Evolutionary conservation across 2,113 vertebrate genomes (phyloP).

Genomic region (Corydoras sp.): DNA sequence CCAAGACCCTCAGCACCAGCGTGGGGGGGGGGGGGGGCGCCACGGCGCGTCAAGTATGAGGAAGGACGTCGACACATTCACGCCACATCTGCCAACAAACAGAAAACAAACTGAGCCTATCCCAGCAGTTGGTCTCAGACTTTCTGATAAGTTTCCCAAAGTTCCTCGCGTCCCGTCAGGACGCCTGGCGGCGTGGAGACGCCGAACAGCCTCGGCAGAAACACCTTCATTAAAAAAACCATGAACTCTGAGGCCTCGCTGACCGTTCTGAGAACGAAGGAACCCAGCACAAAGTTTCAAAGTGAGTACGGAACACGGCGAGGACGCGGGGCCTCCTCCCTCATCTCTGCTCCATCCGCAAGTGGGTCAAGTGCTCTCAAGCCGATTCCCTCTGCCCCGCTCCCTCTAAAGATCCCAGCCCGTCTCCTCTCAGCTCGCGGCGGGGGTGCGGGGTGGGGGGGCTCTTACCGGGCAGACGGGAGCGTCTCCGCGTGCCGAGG

Average conservation of each 20-base stretch:
- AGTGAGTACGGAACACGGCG: conserved; percentile 3
- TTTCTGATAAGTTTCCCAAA: neutral
- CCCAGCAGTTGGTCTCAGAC: neutral
- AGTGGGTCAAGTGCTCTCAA: conserved; percentile 68
- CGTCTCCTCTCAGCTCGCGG: conserved; percentile 48
- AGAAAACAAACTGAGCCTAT: conserved; percentile 10
- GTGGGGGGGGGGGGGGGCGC: conserved; percentile 10
- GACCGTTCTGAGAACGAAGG: neutral
- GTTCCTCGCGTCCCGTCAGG: neutral
- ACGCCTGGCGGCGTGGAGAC: no score
- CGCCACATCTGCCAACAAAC: conserved; percentile 17
- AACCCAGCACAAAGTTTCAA: conserved; percentile 12
- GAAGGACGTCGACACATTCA: conserved; percentile 13
- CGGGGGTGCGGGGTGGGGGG: conserved; percentile 40
- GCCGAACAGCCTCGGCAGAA: no score
- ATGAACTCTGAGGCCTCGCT: neutral
- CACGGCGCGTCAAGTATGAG: conserved; percentile 18
- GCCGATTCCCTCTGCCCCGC: conserved; percentile 31
- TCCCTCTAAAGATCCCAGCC: conserved; percentile 43
- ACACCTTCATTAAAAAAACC: neutral
- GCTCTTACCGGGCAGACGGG: conserved; percentile 63
- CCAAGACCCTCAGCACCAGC: conserved; percentile 24
- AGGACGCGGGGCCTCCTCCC: conserved; percentile 56
- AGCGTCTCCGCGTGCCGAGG: conserved; percentile 47
- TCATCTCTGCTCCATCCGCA: conserved; percentile 57